Base-by-base conservation (phyloP, 2,888 invertebrate species). In the Gryllus longicercus region DNA sequence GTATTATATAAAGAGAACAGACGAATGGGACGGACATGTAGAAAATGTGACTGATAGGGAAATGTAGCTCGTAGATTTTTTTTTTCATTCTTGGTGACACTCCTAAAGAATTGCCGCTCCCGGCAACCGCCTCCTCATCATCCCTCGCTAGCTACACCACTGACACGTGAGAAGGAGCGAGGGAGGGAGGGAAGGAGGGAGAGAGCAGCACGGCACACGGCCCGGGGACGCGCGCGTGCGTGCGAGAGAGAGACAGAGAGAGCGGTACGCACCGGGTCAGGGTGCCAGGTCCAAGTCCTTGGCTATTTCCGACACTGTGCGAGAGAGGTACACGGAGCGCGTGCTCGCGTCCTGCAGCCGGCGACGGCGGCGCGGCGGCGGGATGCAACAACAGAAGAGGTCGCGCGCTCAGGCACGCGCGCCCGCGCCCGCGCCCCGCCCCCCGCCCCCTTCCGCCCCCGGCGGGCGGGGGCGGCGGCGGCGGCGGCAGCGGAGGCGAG, bases 251-350 rank as follows among this genome's bases (percentile, higher is more conserved):
- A 38, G 38, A 38, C 38, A 38, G 78, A 78, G 63, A 51, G 74
- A 63, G 63, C 49, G 74, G 74, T 78, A 78, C 78, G 78, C 78
- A 78, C 78, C 78, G 78, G 63, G 51, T 78, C 78, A 78, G 77
- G 80, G 74, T n/a, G 80, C 77, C 77, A 77, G 50, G 80, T 80
- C 80, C 77, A 80, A 74, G 78, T 80, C 80, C 79, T 80, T 80
- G 80, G 80, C 80, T 80, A 80, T 78, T 79, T 80, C 80, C 79
- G 80, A 80, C 75, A 80, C 78, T 78, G 80, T 80, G 80, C 80
- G 80, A 51, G 80, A 77, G 77, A 80, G 77, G 21, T 77, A 77
- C 63, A 80, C 80, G 38, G 80, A 77, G 63, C 77, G 77, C 38
- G 77, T 78, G 77, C 77, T 80, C 74, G 74, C 80, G 74, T 80